A percentile compares a stretch with the other conserved stretches of the same genome.
phyloP scores from a whole-genome alignment of 1,140 invertebrate genomes.

The Grapholita molesta region DNA sequence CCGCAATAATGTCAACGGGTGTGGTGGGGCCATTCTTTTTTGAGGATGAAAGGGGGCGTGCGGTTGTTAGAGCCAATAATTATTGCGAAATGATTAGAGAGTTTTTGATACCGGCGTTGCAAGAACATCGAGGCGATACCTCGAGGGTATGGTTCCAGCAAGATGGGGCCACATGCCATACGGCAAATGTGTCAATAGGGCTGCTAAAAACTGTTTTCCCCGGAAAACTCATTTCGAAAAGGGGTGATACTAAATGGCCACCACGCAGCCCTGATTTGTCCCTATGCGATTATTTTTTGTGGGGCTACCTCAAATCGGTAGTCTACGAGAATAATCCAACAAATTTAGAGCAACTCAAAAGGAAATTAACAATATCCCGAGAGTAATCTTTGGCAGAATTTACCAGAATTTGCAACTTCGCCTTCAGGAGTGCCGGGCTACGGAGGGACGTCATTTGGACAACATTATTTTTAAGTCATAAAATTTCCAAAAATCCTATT shows the following conservation, averaged over 20 bases:
- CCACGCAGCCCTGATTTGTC: slow-evolving; percentile 33
- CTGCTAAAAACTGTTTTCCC: slow-evolving; percentile 26
- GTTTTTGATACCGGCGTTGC: too few relatives aligned
- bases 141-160: too few relatives aligned
- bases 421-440: slow-evolving; percentile 28
- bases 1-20: too few relatives aligned
- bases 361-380: slow-evolving; percentile 29
- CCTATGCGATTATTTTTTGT: slow-evolving; percentile 43
- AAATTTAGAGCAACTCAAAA: slow-evolving; percentile 23
- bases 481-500: slow-evolving; percentile 33
- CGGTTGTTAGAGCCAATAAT: too few relatives aligned
- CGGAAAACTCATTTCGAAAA: not conserved
- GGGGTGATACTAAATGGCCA: too few relatives aligned
- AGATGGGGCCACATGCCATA: slow-evolving; percentile 42
- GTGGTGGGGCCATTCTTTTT: too few relatives aligned
- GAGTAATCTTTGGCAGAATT: slow-evolving; percentile 23
- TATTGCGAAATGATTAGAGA: too few relatives aligned
- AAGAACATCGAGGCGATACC: too few relatives aligned
- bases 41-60: too few relatives aligned
- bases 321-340: slow-evolving; percentile 37
- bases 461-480: slow-evolving; percentile 29
- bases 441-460: slow-evolving; percentile 27
- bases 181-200: slow-evolving; percentile 31
- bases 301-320: slow-evolving; percentile 43
- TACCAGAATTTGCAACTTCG: slow-evolving; percentile 30